Evolutionary conservation across 2,113 vertebrate genomes (phyloP), one percentile per base, ranked within the genome.

Genomic region (Prunella fulvescens): DNA sequence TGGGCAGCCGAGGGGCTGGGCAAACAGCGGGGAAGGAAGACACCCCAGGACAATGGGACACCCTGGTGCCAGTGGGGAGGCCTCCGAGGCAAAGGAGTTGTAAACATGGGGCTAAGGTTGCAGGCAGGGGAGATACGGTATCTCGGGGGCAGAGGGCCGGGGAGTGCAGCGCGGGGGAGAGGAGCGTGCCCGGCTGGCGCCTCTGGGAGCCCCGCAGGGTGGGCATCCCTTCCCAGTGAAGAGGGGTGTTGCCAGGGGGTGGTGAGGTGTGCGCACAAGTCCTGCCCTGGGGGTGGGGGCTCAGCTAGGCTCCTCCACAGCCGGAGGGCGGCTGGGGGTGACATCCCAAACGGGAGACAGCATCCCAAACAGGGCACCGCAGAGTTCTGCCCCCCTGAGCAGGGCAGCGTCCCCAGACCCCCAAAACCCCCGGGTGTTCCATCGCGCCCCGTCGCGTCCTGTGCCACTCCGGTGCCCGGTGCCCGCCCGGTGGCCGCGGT

Each of bases 51-150:
- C 61, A 69, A 28, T 11, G 2, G 19, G 67, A 79, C 45, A 37
- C 17, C 29, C 2, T 17, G 84, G 56, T 92, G 66, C 57, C 90
- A 76, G 48, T 1, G 2, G 37, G 40, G 62, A 87, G 25, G 74
- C 40, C 8, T 17, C 3, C 1, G 45, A 53, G 31, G 39, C 40
- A 62, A 77, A 9, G 14, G 20, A 89, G 47, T 14, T 5, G 7
- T 93, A 93, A 96, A 93, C 85, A 35, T 1, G 58, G 93, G 92
- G 67, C 96, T 96, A 97, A 97, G 92, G 95, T 96, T 96, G 95
- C 53, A 24, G 95, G 92, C 1, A 16, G 61, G 62, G 88, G n/a
- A 93, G 95, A 96, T 95, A 92, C 0, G 6, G 66, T 96, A 93
- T 95, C 92, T 76, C 12, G n/a, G 74, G 93, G 92, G 6, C 92